Evolutionary conservation across 1,140 invertebrate species (phyloP).

Genomic region (Megathymus violae): DNA sequence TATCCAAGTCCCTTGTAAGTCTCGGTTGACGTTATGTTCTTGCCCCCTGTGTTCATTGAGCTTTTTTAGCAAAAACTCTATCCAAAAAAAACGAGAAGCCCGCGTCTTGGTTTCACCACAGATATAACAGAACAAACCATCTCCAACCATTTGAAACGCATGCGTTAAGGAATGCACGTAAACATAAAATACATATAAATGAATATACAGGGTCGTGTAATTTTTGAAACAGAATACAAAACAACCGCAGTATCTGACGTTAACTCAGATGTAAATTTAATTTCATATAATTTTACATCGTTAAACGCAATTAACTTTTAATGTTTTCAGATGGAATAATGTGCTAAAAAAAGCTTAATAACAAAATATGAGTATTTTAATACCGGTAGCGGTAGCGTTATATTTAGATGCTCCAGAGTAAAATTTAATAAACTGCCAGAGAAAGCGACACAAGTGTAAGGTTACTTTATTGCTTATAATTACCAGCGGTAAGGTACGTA

Average conservation of each 20-base stretch:
- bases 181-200: constrained; percentile 25
- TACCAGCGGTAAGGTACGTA: background rate
- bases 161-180: constrained; percentile 15
- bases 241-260: constrained; percentile 19
- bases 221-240: constrained; percentile 30
- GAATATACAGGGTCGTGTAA: constrained; percentile 24
- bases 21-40: too few species aligned
- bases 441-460: constrained; percentile 14
- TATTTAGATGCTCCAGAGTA: constrained; percentile 33
- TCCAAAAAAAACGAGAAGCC: too few species aligned
- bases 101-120: too few species aligned
- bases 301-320: constrained; percentile 34
- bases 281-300: constrained; percentile 36
- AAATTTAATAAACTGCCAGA: constrained; percentile 18
- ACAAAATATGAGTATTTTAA: constrained; percentile 34
- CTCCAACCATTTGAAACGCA: background rate
- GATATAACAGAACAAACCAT: background rate
- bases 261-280: constrained; percentile 34
- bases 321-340: constrained; percentile 34
- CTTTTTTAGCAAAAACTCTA: too few species aligned
- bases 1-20: too few species aligned
- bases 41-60: too few species aligned
- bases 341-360: constrained; percentile 33
- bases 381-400: constrained; percentile 25
- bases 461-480: constrained; percentile 30